Evolutionary conservation across 2,113 vertebrate species (phyloP).

Genomic region (Takifugu bimaculatus): DNA sequence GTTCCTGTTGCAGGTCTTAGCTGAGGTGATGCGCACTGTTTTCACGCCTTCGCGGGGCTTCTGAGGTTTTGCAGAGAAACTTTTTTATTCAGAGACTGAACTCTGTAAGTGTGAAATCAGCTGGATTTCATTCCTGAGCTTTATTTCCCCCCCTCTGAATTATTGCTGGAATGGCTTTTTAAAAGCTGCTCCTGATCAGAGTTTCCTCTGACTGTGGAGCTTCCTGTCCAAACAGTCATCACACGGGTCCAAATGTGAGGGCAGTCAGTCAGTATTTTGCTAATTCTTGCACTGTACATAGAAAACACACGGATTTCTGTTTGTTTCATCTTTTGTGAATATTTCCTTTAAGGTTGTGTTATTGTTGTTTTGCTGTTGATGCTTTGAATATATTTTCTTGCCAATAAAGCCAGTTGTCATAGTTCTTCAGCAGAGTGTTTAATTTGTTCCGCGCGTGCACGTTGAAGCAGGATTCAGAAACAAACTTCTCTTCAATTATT

Average conservation of each 20-base stretch:
- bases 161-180: constrained; percentile 10
- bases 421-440: neutral
- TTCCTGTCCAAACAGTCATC: constrained; percentile 7
- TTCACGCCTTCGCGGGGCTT: constrained; percentile 16
- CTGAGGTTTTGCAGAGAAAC: constrained; percentile 6
- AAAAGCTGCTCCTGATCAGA: constrained; percentile 35
- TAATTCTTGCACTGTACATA: constrained; percentile 46
- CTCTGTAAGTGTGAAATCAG: constrained; percentile 19
- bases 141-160: neutral
- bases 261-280: constrained; percentile 28
- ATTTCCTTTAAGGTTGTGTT: constrained; percentile 19
- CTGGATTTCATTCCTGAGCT: constrained; percentile 5
- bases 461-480: too few relatives aligned
- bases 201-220: constrained; percentile 21
- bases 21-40: constrained; percentile 16
- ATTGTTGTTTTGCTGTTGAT: constrained; percentile 17
- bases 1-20: constrained; percentile 37
- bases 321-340: constrained; percentile 42
- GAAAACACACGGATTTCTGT: constrained; percentile 1
- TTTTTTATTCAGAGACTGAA: constrained; percentile 17
- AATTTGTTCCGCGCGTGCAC: too few relatives aligned
- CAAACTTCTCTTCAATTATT: too few relatives aligned
- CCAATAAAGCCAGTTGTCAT: constrained; percentile 8
- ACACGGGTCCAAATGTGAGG: constrained; percentile 29
- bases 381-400: constrained; percentile 12